Evolutionary conservation across 1,140 invertebrate species (phyloP).

Genomic region (Heterodera schachtii): DNA sequence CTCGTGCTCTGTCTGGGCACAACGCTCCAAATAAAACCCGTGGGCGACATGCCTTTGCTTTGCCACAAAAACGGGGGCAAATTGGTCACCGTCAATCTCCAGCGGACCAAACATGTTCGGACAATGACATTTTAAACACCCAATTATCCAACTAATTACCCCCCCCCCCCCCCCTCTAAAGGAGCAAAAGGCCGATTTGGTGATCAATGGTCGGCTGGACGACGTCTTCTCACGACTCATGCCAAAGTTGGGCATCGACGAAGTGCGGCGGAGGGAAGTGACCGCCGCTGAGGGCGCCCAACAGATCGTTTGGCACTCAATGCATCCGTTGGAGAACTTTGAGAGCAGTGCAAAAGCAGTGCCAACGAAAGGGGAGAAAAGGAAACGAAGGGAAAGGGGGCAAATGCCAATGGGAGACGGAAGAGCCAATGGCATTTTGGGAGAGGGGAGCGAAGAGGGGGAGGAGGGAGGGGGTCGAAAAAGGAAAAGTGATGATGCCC

Average conservation of each 20-base stretch:
- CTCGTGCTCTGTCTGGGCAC: slow-evolving; percentile 90
- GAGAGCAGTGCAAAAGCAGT: not conserved
- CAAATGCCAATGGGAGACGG: no score
- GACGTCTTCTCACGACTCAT: slow-evolving; percentile 38
- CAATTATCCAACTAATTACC: no score
- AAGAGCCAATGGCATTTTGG: no score
- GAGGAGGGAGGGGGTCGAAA: not conserved
- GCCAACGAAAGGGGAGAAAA: not conserved
- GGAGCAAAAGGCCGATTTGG: slow-evolving; percentile 61
- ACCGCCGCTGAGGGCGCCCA: not conserved
- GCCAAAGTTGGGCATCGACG: slow-evolving; percentile 3
- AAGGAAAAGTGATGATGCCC: no score
- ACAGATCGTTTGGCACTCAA: not conserved
- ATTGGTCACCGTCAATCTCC: slow-evolving; percentile 91
- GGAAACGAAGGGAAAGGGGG: no score
- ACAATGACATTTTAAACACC: not conserved
- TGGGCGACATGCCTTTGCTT: slow-evolving; percentile 86
- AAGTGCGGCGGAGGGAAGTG: not conserved
- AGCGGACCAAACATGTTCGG: slow-evolving; percentile 88
- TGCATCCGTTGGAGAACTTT: not conserved
- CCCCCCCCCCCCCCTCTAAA: slow-evolving; percentile 28
- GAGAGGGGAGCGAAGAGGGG: no score
- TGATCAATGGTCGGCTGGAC: slow-evolving; percentile 52
- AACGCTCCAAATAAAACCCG: slow-evolving; percentile 93
- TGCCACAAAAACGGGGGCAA: slow-evolving; percentile 84